Base-by-base conservation (phyloP, 1,140 invertebrate genomes). In the Eueides isabella region DNA sequence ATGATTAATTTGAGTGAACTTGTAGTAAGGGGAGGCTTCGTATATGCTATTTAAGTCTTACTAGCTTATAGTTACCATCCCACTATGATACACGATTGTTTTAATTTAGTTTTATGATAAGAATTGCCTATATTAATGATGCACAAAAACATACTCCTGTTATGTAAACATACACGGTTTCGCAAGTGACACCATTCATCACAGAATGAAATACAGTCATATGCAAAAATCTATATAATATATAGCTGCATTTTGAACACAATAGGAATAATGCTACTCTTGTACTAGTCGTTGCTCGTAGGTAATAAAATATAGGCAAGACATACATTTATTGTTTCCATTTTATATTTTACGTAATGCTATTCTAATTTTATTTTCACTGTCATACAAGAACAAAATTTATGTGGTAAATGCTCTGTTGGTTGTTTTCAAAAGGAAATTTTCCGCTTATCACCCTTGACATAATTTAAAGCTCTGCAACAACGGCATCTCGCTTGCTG, bases 391-490 rank as follows among this genome's bases (percentile, higher is more conserved):
- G 62, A 66, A 35, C 63, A 61, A 35, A 30, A 61, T 31, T 48
- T 72, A 65, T 35, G 48, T 44, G 44, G 26, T 31, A 66, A 26
- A 48, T 66, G 66, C 38, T 61, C 35, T 44, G 72, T 67, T 67
- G 48, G 38, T 67, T 26, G 61, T 74, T 78, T 83, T 80, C 81
- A 84, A 85, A 55, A 88, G 78, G 77, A 85, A 82, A 84, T 88
- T 85, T 87, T 86, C 83, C 79, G 86, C 86, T 88, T 87, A 85
- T 91, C 84, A 85, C 85, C 80, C 82, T 85, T 85, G 85, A 86
- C 85, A 88, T 82, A 82, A 77, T 85, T 86, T 77, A 75, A 78
- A 74, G 72, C 44, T 62, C 70, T 33, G 16, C 29, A 70, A 61
- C 71, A 67, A 72, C 16, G 48, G 61, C 66, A 74, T 65, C 62